Percentiles rank a stretch among this genome's conserved stretches.
phyloP scores from a whole-genome alignment of 2,797 vertebrate genomes.

The Tokudaia muenninki region DNA sequence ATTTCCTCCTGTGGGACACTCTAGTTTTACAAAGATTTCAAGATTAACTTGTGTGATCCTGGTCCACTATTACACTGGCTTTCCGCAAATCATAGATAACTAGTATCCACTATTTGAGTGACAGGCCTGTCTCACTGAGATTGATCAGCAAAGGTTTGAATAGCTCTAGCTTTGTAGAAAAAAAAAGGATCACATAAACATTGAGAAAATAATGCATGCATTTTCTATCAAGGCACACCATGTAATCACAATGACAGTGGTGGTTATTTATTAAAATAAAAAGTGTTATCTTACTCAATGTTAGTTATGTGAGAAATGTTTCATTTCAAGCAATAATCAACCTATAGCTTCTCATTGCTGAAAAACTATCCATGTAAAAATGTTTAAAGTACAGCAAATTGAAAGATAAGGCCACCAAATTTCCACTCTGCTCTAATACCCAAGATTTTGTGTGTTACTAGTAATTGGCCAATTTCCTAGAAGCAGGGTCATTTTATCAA shows the following conservation, averaged over 20 bases:
- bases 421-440: neutral
- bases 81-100: neutral
- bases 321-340: neutral
- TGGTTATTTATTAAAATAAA: conserved; percentile 23
- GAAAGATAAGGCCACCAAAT: conserved; percentile 15
- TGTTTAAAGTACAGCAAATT: neutral
- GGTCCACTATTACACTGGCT: neutral
- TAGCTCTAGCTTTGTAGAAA: neutral
- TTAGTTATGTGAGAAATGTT: conserved; percentile 22
- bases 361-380: neutral
- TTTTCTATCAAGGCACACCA: conserved; percentile 17
- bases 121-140: neutral
- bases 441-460: neutral
- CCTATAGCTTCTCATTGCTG: conserved; percentile 8
- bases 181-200: neutral
- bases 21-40: neutral
- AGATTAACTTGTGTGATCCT: neutral
- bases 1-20: neutral
- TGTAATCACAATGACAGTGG: neutral
- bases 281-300: neutral
- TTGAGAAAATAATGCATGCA: neutral
- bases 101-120: neutral
- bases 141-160: neutral
- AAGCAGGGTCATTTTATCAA: neutral
- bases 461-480: conserved; percentile 45